phyloP scores from a whole-genome alignment of 2,797 vertebrate species.

The Thalassophryne amazonica region DNA sequence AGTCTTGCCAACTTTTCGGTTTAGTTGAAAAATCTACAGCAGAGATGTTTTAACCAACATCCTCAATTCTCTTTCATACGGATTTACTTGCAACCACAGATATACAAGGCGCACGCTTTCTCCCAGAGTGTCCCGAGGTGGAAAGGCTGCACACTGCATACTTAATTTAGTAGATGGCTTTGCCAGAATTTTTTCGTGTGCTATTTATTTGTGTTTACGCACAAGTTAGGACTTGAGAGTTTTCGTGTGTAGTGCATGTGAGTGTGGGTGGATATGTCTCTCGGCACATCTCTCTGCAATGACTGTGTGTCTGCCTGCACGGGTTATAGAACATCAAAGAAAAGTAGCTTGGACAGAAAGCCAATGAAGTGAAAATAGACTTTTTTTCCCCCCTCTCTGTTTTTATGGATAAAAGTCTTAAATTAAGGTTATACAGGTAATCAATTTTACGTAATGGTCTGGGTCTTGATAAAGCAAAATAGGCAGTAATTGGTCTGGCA shows the following conservation, averaged over 20 bases:
- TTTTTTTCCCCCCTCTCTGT: constrained; percentile 13
- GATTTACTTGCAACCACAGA: constrained; percentile 3
- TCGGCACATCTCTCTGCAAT: constrained; percentile 12
- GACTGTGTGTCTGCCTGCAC: constrained; percentile 1
- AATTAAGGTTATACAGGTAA: constrained; percentile 54
- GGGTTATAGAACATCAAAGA: constrained; percentile 38
- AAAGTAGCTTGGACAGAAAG: constrained; percentile 51
- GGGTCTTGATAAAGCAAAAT: constrained; percentile 60
- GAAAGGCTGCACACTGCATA: constrained; percentile 8
- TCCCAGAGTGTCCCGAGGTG: constrained; percentile 9
- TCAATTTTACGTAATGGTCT: constrained; percentile 61
- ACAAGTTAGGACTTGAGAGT: constrained; percentile 1
- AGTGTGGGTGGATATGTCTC: constrained; percentile 37
- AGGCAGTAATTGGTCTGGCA: constrained; percentile 55
- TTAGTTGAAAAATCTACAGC: constrained; percentile 1
- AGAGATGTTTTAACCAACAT: constrained; percentile 1
- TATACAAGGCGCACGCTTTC: neutral
- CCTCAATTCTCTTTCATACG: constrained; percentile 10
- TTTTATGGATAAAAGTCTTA: constrained; percentile 29
- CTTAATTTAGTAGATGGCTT: constrained; percentile 4
- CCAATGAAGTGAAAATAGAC: constrained; percentile 48
- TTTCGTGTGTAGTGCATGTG: constrained; percentile 9
- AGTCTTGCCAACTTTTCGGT: neutral
- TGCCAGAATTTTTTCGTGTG: constrained; percentile 11
- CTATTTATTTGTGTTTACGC: constrained; percentile 23